These are phyloP conservation scores for Drosophila erecta DNA, from an alignment of 1,140 invertebrate genomes.

Conservation along the genomic window DNA sequence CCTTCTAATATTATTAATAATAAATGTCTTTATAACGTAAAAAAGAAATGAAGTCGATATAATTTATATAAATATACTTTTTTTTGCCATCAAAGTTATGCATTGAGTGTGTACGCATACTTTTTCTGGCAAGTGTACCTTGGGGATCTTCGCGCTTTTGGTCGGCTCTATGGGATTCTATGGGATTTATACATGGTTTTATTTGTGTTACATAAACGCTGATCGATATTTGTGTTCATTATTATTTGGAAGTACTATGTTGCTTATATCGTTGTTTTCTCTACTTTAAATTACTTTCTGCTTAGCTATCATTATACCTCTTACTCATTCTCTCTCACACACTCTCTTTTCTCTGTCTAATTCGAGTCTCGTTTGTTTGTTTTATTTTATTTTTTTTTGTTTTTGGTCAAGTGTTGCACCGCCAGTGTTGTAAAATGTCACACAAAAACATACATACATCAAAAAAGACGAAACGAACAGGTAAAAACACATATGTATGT, in stretches of 20 bases:
- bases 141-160: background rate
- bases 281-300: slow-evolving; percentile 51
- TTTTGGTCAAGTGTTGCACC: slow-evolving; percentile 65
- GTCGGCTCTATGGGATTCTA: slow-evolving; percentile 27
- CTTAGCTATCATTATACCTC: background rate
- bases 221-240: slow-evolving; percentile 31
- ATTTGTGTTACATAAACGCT: slow-evolving; percentile 39
- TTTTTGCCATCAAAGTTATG: too few relatives aligned
- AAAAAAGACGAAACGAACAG: slow-evolving; percentile 27
- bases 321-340: slow-evolving; percentile 15
- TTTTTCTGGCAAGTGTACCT: too few relatives aligned
- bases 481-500: slow-evolving; percentile 24
- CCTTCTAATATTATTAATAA: too few relatives aligned
- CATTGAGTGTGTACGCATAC: too few relatives aligned
- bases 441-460: slow-evolving; percentile 38
- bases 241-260: slow-evolving; percentile 72
- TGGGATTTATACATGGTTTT: slow-evolving; percentile 45
- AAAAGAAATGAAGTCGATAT: too few relatives aligned
- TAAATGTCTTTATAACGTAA: too few relatives aligned
- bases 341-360: slow-evolving; percentile 40
- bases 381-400: slow-evolving; percentile 4
- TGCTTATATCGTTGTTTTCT: slow-evolving; percentile 72
- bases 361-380: slow-evolving; percentile 30
- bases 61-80: too few relatives aligned
- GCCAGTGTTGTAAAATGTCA: slow-evolving; percentile 52